Evolutionary conservation across 2,113 vertebrate genomes (phyloP).

Genomic region (Burhinus bistriatus): DNA sequence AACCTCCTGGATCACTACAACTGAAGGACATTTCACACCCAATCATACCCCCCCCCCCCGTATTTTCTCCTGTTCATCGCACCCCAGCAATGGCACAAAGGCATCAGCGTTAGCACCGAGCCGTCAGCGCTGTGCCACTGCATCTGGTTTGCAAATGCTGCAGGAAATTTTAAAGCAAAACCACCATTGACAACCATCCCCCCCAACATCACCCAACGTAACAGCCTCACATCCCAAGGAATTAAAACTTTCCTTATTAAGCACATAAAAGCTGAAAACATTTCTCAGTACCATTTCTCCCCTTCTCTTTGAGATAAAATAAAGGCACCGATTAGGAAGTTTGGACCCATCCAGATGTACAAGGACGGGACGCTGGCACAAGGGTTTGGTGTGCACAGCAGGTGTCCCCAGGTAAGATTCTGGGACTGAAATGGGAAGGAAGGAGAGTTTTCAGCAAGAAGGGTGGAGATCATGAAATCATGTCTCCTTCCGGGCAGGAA

Average conservation of each 20-base stretch:
- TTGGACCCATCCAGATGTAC: neutral
- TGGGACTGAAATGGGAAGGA: neutral
- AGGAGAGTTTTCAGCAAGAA: neutral
- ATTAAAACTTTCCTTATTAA: neutral
- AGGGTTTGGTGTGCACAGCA: neutral
- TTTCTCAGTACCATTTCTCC: constrained; percentile 4
- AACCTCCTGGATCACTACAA: neutral
- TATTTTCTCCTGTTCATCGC: neutral
- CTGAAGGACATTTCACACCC: neutral
- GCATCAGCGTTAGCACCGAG: rapidly evolving
- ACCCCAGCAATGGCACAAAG: neutral
- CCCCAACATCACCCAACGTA: neutral
- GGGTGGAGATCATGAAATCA: neutral
- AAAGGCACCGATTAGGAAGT: neutral
- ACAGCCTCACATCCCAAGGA: neutral
- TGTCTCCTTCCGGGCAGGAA: neutral
- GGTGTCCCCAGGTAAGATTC: neutral
- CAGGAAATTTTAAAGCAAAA: neutral
- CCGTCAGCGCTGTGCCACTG: neutral
- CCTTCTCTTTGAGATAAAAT: neutral
- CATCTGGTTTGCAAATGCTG: neutral
- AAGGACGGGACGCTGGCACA: neutral
- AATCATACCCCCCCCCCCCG: neutral
- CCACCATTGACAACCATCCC: neutral
- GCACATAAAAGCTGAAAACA: neutral